Conservation (phyloP, 2,113 vertebrate species). For the Cyanoramphus novaezelandiae region DNA sequence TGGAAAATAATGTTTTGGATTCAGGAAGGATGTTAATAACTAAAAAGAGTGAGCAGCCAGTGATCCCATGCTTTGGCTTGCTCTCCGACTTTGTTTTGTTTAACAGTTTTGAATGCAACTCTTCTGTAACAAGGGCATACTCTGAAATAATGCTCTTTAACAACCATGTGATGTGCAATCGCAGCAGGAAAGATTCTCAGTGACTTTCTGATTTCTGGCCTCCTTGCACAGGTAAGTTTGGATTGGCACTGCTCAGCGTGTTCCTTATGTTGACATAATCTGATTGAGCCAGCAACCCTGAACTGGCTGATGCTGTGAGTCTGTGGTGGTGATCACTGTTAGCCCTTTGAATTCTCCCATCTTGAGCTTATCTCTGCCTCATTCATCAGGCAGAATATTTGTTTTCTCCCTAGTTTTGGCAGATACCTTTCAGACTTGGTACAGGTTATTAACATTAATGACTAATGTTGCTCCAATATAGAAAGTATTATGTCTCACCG, state of each 20-base stretch:
- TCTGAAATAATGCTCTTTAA: neutral
- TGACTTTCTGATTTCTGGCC: neutral
- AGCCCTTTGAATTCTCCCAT: neutral
- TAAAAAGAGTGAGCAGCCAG: neutral
- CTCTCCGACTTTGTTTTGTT: neutral
- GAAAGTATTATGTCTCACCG: neutral
- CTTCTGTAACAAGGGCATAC: neutral
- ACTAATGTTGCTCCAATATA: rapidly evolving
- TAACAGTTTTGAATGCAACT: neutral
- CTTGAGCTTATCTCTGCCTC: neutral
- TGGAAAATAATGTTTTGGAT: neutral
- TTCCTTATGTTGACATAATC: neutral
- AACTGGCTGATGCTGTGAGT: neutral
- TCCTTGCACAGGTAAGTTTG: neutral
- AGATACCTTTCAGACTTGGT: neutral
- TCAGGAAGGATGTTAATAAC: neutral
- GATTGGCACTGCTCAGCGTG: rapidly evolving
- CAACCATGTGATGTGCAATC: neutral
- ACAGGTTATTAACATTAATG: neutral
- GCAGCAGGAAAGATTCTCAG: neutral
- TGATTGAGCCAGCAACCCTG: neutral
- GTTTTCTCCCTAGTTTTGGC: neutral
- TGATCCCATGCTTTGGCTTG: neutral
- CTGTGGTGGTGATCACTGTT: neutral
- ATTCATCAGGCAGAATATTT: neutral